These are phyloP conservation scores for Endomychus coccineus DNA, from an alignment of 2,888 invertebrate species.

Conservation along the genomic window DNA sequence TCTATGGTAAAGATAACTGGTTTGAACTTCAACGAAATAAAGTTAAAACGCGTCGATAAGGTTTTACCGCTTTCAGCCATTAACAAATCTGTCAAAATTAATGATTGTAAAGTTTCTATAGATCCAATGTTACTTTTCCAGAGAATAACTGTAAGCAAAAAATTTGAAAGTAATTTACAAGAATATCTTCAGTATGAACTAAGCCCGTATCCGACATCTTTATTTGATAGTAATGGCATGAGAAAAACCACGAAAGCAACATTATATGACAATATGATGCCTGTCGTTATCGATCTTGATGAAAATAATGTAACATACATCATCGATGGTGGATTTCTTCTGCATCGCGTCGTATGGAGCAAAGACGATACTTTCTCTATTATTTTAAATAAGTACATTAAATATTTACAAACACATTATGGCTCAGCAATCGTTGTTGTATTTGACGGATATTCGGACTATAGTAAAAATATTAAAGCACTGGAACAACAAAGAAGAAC, in stretches of 20 bases:
- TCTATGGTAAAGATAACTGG: slow-evolving; percentile 21
- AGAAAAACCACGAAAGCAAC: slow-evolving; percentile 20
- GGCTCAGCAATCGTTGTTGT: slow-evolving; percentile 27
- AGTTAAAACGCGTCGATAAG: slow-evolving; percentile 28
- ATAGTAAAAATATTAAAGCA: slow-evolving; percentile 35
- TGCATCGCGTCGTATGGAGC: slow-evolving; percentile 18
- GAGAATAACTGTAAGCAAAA: slow-evolving; percentile 24
- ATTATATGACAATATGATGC: slow-evolving; percentile 11
- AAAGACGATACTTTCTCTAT: slow-evolving; percentile 12
- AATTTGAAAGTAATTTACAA: slow-evolving; percentile 25
- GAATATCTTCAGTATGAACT: slow-evolving; percentile 23
- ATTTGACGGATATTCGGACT: slow-evolving; percentile 34
- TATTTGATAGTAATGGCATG: slow-evolving; percentile 22
- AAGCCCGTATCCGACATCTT: slow-evolving; percentile 20
- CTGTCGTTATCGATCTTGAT: slow-evolving; percentile 10
- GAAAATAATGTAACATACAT: slow-evolving; percentile 16
- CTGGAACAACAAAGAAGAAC: slow-evolving; percentile 35
- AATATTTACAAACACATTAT: slow-evolving; percentile 27
- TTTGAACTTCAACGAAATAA: slow-evolving; percentile 22
- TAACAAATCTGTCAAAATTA: slow-evolving; percentile 20
- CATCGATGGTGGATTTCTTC: slow-evolving; percentile 19
- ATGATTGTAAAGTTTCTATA: slow-evolving; percentile 20
- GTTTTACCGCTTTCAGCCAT: slow-evolving; percentile 22
- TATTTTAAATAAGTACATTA: slow-evolving; percentile 26
- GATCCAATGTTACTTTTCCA: slow-evolving; percentile 23